A percentile compares a stretch with the other conserved stretches of the same genome.
Evolutionary conservation across 2,113 vertebrate species (phyloP).

Genomic region (Amphilophus citrinellus): DNA sequence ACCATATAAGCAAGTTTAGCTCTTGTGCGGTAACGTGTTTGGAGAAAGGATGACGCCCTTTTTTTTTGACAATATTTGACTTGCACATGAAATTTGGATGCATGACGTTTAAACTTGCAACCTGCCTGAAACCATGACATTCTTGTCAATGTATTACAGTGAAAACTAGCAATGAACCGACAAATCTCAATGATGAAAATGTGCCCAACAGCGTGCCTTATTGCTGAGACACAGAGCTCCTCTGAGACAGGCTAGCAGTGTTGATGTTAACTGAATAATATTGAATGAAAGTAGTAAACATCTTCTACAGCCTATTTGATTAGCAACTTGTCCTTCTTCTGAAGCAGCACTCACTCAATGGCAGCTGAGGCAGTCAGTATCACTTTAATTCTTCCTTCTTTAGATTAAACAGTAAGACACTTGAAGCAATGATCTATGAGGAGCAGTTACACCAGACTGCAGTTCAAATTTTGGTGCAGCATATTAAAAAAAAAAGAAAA

Average conservation of each 20-base stretch:
- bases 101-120: conserved; percentile 9
- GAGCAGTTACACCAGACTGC: conserved; percentile 7
- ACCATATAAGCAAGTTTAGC: conserved; percentile 16
- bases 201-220: neutral
- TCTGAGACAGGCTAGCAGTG: neutral
- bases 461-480: neutral
- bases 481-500: neutral
- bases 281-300: conserved; percentile 10
- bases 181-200: conserved; percentile 2
- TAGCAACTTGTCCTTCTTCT: conserved; percentile 15
- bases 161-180: conserved; percentile 2
- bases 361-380: conserved; percentile 14
- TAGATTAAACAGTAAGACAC: conserved; percentile 13
- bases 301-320: conserved; percentile 22
- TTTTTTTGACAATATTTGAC: neutral
- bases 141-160: neutral
- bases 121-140: neutral
- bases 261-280: conserved; percentile 30
- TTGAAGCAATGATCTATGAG: neutral
- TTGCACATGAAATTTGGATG: neutral
- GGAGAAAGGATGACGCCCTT: neutral
- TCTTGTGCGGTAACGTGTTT: neutral
- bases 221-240: conserved; percentile 5
- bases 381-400: conserved; percentile 24
- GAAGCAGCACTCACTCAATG: neutral